Conservation (phyloP, 2,113 vertebrate species). For the Proterorhinus semilunaris region DNA sequence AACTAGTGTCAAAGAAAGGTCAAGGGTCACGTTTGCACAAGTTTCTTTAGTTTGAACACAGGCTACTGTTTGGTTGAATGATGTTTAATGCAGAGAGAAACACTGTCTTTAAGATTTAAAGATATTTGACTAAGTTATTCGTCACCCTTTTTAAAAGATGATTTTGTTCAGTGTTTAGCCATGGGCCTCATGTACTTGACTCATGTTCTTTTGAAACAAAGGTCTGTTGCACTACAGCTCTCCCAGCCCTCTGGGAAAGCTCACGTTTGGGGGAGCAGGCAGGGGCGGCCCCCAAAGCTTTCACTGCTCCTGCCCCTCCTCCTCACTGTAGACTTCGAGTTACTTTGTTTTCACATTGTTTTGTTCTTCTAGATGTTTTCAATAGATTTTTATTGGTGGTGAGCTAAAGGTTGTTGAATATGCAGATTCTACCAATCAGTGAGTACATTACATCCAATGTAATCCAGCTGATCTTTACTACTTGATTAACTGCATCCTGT, state of each 20-base stretch:
- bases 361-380: slow-evolving; percentile 84
- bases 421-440: slow-evolving; percentile 52
- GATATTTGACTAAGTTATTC: slow-evolving; percentile 7
- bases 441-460: slow-evolving; percentile 23
- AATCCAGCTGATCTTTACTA: slow-evolving; percentile 37
- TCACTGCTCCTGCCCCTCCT: slow-evolving; percentile 32
- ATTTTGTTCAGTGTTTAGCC: slow-evolving; percentile 60
- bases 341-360: slow-evolving; percentile 79
- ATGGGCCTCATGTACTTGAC: slow-evolving; percentile 75
- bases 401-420: slow-evolving; percentile 53
- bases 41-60: slow-evolving; percentile 66
- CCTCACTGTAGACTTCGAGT: slow-evolving; percentile 31
- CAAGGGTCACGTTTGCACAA: slow-evolving; percentile 72
- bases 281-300: slow-evolving; percentile 41
- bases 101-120: background rate
- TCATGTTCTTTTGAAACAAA: slow-evolving; percentile 67
- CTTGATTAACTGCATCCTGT: slow-evolving; percentile 59
- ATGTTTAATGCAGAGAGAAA: slow-evolving; percentile 23
- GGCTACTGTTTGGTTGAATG: slow-evolving; percentile 34
- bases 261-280: slow-evolving; percentile 37
- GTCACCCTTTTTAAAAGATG: slow-evolving; percentile 3
- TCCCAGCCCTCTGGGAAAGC: slow-evolving; percentile 78
- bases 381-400: slow-evolving; percentile 74
- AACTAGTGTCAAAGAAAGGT: slow-evolving; percentile 49
- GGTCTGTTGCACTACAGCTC: slow-evolving; percentile 96